Evolutionary conservation across 2,888 invertebrate genomes (phyloP), one percentile per base, ranked within the genome.

Genomic region (Encarsia formosa): DNA sequence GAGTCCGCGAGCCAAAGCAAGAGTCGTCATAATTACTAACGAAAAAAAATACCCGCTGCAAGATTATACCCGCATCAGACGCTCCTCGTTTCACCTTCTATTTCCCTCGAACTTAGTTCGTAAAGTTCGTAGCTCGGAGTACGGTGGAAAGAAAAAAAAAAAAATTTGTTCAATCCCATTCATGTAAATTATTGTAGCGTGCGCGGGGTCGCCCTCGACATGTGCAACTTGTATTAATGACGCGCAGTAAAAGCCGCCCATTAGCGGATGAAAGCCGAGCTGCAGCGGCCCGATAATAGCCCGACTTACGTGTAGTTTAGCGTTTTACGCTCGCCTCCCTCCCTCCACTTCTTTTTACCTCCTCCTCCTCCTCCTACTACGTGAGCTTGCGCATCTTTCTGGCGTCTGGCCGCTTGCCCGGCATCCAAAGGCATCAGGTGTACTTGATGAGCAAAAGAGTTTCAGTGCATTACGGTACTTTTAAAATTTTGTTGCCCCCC

Each of bases 161-260:
- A 73, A 71, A 71, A 73, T 73, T 71, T n/a, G n/a, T 73, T 73
- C 71, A 70, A 71, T 73, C 70, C 68, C 71, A 73, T 73, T 73
- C 72, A 73, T 69, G 72, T 70, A 71, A 73, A 73, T 73, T 73
- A 69, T 71, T 71, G 69, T 71, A 71, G 73, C 73, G 73, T 68
- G 70, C 63, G 66, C 9, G 32, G 6, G 65, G 68, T n/a, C 65
- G 64, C 70, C 72, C 71, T 73, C 71, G 70, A 71, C 71, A 71
- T 73, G 69, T 71, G 72, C 70, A 71, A 73, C 72, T 73, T 72
- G 73, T 71, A 73, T 73, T 73, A 73, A 73, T 73, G 73, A 73
- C 71, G 71, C 69, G 70, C 19, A 45, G 69, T 71, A 71, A 72
- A 71, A 69, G 71, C 71, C 69, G 71, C 70, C 73, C 73, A 73